Evolutionary conservation across 2,113 vertebrate species (phyloP), one percentile per base, ranked within the genome.

Genomic region (Brienomyrus brachyistius): DNA sequence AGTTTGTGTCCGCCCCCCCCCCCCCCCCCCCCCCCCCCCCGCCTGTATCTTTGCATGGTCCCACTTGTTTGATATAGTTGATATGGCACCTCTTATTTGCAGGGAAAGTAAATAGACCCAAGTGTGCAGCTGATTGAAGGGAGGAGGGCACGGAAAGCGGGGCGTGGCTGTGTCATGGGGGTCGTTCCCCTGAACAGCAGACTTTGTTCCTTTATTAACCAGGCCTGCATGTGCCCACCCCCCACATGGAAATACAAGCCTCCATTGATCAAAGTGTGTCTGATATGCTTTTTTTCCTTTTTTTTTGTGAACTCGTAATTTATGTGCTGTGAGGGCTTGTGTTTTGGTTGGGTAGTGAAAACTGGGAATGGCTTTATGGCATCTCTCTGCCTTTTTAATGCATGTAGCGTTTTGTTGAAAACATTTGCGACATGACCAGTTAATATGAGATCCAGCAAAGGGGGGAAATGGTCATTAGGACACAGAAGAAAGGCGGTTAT

Each of bases 331-430:
- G 48, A 51, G 45, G 48, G 23, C 83, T 48, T 86, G 83, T 86
- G 21, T 50, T 50, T 50, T 86, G 47, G 83, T 15, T 27, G 83
- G 83, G 45, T 86, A 86, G 45, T 86, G 51, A 86, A 86, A 48
- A 27, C 19, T 86, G 13, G n/a, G 45, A 48, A 50, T 85, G 83
- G 13, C 82, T 85, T n/a, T 31, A 50, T 51, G 21, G 10, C 21
- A n/a, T 85, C 9, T 85, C 19, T 48, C 47, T 85, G 19, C 43
- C n/a, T 85, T 85, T 85, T 85, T 85, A 85, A 85, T 83, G 40
- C 82, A 85, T 85, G 43, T 80, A 43, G 27, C 10, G 15, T 77
- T 31, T 74, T 74, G 8, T 74, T 35, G 27, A 74, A 11, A 31
- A 9, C 31, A 77, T 77, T 40, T 77, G 40, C 5, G 10, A 77